Evolutionary conservation across 1,140 invertebrate genomes (phyloP).

Genomic region (Bilobella aurantiaca): DNA sequence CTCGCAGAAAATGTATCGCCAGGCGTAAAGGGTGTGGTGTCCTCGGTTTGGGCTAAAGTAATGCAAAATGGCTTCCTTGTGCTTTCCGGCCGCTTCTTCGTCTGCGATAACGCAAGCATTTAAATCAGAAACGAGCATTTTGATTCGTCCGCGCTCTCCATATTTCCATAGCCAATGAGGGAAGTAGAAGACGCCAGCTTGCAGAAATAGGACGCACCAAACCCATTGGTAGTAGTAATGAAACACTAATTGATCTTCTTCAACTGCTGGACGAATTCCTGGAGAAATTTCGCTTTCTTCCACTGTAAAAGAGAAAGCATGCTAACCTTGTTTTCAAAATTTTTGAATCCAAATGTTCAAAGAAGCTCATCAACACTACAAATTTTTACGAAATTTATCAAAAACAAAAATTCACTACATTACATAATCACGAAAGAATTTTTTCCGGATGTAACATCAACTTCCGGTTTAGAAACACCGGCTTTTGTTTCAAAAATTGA

Average conservation of each 20-base stretch:
- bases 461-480: background rate
- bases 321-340: too few relatives aligned
- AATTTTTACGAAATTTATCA: too few relatives aligned
- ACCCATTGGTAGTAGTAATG: constrained; percentile 45
- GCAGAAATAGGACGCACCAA: constrained; percentile 42
- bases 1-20: constrained; percentile 38
- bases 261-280: constrained; percentile 7
- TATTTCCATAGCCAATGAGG: constrained; percentile 64
- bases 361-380: too few relatives aligned
- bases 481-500: background rate
- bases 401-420: background rate
- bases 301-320: background rate
- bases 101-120: background rate
- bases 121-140: constrained; percentile 33
- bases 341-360: too few relatives aligned
- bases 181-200: constrained; percentile 56
- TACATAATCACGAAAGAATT: too few relatives aligned
- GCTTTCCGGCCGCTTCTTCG: background rate
- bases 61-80: constrained; percentile 8
- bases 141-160: constrained; percentile 38
- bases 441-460: too few relatives aligned
- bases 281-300: constrained; percentile 8
- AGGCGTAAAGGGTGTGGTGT: constrained; percentile 7
- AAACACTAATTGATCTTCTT: constrained; percentile 9
- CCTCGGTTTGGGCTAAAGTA: constrained; percentile 7